These are phyloP conservation scores for Periophthalmodon schlosseri DNA, from an alignment of 2,113 vertebrate species.

Conservation along the genomic window DNA sequence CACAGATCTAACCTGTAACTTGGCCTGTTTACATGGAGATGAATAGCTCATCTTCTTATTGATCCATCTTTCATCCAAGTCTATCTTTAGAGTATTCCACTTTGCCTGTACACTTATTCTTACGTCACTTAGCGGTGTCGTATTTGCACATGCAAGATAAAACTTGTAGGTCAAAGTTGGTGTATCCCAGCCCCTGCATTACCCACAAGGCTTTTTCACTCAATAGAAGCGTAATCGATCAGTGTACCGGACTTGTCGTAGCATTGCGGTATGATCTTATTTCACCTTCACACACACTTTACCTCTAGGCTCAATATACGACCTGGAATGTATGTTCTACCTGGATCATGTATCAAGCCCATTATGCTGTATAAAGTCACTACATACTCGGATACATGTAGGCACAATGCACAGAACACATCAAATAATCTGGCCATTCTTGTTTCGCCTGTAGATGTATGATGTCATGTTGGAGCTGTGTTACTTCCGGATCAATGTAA, in stretches of 20 bases:
- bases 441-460: background rate
- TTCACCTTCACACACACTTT: conserved; percentile 25
- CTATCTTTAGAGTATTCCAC: conserved; percentile 9
- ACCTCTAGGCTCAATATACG: conserved; percentile 1
- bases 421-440: background rate
- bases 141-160: conserved; percentile 40
- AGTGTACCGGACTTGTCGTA: conserved; percentile 13
- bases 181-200: conserved; percentile 11
- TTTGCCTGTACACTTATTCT: conserved; percentile 7
- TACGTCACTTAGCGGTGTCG: conserved; percentile 6
- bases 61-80: background rate
- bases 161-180: conserved; percentile 14
- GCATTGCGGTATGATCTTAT: conserved; percentile 19
- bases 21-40: too few relatives aligned
- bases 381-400: background rate
- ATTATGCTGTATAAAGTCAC: background rate
- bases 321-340: conserved; percentile 5
- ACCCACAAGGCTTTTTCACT: conserved; percentile 18
- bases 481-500: background rate
- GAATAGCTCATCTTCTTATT: background rate
- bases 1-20: too few relatives aligned
- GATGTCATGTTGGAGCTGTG: background rate
- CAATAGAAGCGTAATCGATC: conserved; percentile 41
- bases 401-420: conserved; percentile 7
- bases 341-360: background rate